These are phyloP conservation scores for Chrysodeixis includens DNA, from an alignment of 2,888 invertebrate genomes.

Conservation along the genomic window DNA sequence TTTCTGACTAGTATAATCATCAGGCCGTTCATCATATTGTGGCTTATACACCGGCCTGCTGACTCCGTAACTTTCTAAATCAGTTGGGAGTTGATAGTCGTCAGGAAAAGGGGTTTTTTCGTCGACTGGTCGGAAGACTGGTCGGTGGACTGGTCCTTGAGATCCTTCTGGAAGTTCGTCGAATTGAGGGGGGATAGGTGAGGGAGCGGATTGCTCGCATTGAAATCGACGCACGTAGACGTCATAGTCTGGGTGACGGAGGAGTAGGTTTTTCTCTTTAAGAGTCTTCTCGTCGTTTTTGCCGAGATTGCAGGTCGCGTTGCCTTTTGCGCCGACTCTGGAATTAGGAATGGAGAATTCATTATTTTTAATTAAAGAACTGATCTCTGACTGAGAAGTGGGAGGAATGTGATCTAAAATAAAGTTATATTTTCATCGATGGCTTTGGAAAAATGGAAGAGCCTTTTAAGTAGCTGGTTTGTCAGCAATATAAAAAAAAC, in stretches of 20 bases:
- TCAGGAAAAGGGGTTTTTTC: slow-evolving; percentile 74
- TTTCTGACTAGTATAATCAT: slow-evolving; percentile 71
- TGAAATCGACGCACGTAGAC: slow-evolving; percentile 79
- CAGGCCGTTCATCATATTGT: slow-evolving; percentile 73
- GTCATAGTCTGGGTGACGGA: slow-evolving; percentile 82
- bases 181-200: slow-evolving; percentile 74
- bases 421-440: too few species aligned
- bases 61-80: slow-evolving; percentile 60
- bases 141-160: slow-evolving; percentile 69
- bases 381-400: too few species aligned
- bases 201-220: slow-evolving; percentile 82
- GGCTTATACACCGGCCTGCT: slow-evolving; percentile 62
- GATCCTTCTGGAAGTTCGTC: slow-evolving; percentile 70
- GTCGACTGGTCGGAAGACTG: slow-evolving; percentile 77
- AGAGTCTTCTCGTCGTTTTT: slow-evolving; percentile 76
- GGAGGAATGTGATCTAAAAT: too few species aligned
- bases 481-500: too few species aligned
- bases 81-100: slow-evolving; percentile 68
- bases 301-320: slow-evolving; percentile 83
- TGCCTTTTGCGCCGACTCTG: slow-evolving; percentile 86
- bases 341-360: slow-evolving; percentile 49
- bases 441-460: too few species aligned
- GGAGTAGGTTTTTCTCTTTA: slow-evolving; percentile 72
- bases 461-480: too few species aligned
- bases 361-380: too few species aligned